Percentiles rank a stretch among this genome's conserved stretches.
Evolutionary conservation across 2,113 vertebrate species (phyloP).

Genomic region (Leptocoma aspasia): DNA sequence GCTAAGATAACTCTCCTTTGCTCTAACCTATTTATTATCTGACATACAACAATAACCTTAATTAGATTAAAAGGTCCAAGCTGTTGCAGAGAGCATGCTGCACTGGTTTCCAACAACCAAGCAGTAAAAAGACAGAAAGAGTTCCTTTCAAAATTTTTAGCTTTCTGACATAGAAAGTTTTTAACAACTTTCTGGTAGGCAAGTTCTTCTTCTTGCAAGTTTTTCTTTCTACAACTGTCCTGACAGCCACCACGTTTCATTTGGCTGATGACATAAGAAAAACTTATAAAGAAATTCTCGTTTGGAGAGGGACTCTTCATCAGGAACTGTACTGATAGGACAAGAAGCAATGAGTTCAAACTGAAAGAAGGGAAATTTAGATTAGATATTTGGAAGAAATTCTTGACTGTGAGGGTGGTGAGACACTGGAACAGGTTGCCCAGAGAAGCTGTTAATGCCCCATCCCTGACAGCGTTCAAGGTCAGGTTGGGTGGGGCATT

Average conservation of each 20-base stretch:
- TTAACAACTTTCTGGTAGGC: not conserved
- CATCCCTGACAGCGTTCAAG: not conserved
- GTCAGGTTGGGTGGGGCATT: not conserved
- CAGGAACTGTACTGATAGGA: not conserved
- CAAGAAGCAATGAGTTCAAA: not conserved
- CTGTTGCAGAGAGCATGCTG: not conserved
- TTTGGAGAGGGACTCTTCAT: not conserved
- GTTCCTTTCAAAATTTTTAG: not conserved
- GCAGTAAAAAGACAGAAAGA: not conserved
- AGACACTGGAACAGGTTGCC: not conserved
- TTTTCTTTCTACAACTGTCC: not conserved
- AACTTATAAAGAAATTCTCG: not conserved
- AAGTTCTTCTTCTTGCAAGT: not conserved
- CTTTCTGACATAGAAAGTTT: not conserved
- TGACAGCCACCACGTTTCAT: not conserved
- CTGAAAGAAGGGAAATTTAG: not conserved
- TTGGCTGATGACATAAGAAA: not conserved
- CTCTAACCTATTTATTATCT: not conserved
- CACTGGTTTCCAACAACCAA: not conserved
- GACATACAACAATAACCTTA: not conserved
- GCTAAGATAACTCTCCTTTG: not conserved
- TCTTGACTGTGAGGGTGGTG: not conserved
- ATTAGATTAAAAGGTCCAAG: not conserved
- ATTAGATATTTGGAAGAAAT: not conserved
- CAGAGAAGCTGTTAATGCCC: not conserved